Conservation (phyloP, 2,113 vertebrate genomes). For the Irena cyanogastra region DNA sequence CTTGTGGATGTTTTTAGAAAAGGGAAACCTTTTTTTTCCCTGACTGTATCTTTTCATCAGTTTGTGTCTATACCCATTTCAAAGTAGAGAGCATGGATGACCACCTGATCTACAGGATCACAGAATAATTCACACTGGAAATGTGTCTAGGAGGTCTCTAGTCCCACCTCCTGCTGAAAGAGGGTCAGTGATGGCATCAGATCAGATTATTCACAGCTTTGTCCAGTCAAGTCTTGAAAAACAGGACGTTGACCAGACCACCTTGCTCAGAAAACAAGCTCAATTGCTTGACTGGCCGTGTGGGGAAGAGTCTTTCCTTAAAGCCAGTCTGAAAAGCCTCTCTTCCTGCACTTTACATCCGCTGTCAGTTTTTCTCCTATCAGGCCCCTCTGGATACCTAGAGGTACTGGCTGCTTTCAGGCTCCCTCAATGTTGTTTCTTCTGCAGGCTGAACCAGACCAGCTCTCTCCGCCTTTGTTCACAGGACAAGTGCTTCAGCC, state of each 20-base stretch:
- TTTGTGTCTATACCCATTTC: not conserved
- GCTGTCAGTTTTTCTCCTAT: not conserved
- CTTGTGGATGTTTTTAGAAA: not conserved
- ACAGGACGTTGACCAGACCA: fast-evolving
- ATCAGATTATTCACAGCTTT: not conserved
- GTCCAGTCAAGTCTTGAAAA: not conserved
- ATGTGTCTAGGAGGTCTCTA: not conserved
- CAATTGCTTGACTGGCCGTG: not conserved
- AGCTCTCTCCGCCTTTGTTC: not conserved
- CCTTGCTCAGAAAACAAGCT: not conserved
- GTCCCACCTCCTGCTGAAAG: not conserved
- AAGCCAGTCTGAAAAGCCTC: not conserved
- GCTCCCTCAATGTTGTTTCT: not conserved
- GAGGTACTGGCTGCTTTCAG: not conserved
- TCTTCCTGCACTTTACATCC: not conserved
- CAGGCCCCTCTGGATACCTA: not conserved
- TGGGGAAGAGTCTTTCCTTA: not conserved
- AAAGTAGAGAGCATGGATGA: not conserved
- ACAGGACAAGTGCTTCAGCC: not conserved
- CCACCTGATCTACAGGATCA: not conserved
- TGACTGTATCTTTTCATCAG: not conserved
- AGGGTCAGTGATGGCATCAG: not conserved
- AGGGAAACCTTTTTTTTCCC: not conserved
- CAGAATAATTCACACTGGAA: not conserved
- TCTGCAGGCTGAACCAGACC: not conserved